Evolutionary conservation across 2,888 invertebrate genomes (phyloP).

Genomic region (Dichetophora obliterata): DNA sequence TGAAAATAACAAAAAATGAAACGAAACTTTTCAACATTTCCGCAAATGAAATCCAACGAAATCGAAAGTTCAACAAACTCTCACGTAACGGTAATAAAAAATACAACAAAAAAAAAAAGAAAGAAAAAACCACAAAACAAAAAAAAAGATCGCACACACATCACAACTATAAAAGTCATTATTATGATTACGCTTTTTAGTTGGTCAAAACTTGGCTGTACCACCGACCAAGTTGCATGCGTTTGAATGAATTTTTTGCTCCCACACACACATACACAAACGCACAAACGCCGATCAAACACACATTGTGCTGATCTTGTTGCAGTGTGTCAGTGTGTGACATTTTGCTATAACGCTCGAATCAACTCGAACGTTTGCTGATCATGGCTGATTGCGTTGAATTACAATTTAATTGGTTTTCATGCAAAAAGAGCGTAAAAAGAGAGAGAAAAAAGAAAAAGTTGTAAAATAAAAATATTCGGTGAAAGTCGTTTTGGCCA

Average conservation of each 20-base stretch:
- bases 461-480: background rate
- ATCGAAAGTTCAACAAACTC: conserved; percentile 68
- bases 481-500: conserved; percentile 30
- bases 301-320: no score
- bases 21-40: conserved; percentile 8
- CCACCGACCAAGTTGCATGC: no score
- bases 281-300: no score
- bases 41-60: conserved; percentile 55
- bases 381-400: no score
- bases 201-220: conserved; percentile 5
- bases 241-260: no score
- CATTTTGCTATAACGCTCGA: no score
- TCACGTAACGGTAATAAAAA: conserved; percentile 42
- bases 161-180: conserved; percentile 40
- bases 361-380: no score
- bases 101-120: conserved; percentile 34
- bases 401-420: no score
- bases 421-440: no score
- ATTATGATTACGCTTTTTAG: background rate
- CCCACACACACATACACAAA: no score
- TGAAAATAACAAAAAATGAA: background rate
- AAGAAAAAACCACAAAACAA: background rate
- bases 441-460: no score
- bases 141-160: conserved; percentile 36
- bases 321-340: no score